Conservation (phyloP, 1,140 invertebrate genomes). For the Latrodectus geometricus region DNA sequence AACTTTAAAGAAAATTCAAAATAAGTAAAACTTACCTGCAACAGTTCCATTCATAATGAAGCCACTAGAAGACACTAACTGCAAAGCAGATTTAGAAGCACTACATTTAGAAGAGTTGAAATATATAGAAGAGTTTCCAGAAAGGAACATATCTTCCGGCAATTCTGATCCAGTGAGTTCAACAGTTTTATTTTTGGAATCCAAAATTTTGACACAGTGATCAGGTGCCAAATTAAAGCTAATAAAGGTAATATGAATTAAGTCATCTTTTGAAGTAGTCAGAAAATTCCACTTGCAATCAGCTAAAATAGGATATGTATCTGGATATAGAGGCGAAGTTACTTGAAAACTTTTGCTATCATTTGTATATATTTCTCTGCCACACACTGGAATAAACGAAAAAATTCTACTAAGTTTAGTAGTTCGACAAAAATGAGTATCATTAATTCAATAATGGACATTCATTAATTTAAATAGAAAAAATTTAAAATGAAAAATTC, state of each 20-base stretch:
- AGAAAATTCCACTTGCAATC: slow-evolving; percentile 33
- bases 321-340: slow-evolving; percentile 36
- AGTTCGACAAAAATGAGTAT: no score
- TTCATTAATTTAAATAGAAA: no score
- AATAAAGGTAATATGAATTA: slow-evolving; percentile 22
- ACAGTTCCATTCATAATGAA: slow-evolving; percentile 43
- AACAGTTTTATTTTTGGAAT: slow-evolving; percentile 9
- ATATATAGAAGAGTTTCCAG: not conserved
- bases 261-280: not conserved
- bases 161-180: not conserved
- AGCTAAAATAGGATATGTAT: slow-evolving; percentile 45
- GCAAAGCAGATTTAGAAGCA: not conserved
- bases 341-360: not conserved
- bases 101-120: slow-evolving; percentile 34
- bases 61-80: slow-evolving; percentile 20
- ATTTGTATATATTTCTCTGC: not conserved
- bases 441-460: no score
- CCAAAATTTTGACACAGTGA: slow-evolving; percentile 32
- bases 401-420: not conserved
- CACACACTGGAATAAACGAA: slow-evolving; percentile 29
- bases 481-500: no score
- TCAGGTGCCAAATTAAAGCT: slow-evolving; percentile 7
- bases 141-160: slow-evolving; percentile 34
- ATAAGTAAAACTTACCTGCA: slow-evolving; percentile 28
- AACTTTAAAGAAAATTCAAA: not conserved